Evolutionary conservation across 2,113 vertebrate genomes (phyloP), one percentile per base, ranked within the genome.

Genomic region (Etheostoma spectabile): DNA sequence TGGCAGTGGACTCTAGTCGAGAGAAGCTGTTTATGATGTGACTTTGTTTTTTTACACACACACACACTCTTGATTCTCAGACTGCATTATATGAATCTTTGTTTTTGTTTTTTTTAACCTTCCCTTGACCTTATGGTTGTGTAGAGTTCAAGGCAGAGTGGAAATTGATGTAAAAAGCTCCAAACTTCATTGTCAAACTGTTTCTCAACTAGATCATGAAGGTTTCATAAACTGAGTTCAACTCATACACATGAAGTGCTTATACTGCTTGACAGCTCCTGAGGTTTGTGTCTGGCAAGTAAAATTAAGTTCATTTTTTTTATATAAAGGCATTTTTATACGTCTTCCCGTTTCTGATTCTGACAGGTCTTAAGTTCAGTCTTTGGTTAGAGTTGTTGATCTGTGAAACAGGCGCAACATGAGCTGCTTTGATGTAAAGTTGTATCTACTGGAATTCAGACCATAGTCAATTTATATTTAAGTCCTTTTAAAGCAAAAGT

Each of bases 31-130:
- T 77, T 57, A 13, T n/a, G 7, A 59, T 78, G 85, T 76, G 82
- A 89, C 75, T 76, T 82, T 69, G 74, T 86, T 88, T 88, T 90
- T 91, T 86, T 84, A 77, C 70, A 68, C 74, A 68, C 74, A 65
- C n/a, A 77, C 70, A 68, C 68, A 46, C 56, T 77, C 52, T 11
- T 68, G 49, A 82, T 66, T 76, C 73, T 82, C 69, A 66, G 42
- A 55, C 59, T 82, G 38, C 10, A 53, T 71, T 30, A 62, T 83
- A 24, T 75, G 1, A 82, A 55, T 79, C 13, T 67, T 71, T 80
- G 49, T 57, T 85, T 62, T 38, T 70, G 35, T 30, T 42, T 38
- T 38, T 38, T 80, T 33, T 15, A 38, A 65, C 82, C 80, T 69
- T 65, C 16, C 59, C 14, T 16, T 51, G 10, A 60, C 42, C 5